A percentile compares a stretch with the other conserved stretches of the same genome.
Conservation (phyloP, 1,140 invertebrate species). For the Kradibia gibbosae region DNA sequence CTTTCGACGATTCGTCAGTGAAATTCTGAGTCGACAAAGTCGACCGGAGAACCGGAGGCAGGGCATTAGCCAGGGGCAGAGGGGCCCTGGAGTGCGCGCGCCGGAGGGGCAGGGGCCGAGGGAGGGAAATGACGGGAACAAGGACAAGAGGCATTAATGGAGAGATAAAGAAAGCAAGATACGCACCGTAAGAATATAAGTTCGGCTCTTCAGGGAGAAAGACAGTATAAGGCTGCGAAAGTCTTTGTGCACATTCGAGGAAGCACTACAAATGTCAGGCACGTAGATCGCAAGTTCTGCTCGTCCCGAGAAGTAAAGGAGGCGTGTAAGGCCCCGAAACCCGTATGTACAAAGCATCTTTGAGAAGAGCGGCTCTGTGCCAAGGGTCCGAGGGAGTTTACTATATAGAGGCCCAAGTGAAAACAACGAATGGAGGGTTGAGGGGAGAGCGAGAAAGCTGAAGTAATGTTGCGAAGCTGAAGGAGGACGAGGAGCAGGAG, state of each 20-base stretch:
- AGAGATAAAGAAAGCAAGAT: constrained; percentile 37
- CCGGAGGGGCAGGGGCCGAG: not conserved
- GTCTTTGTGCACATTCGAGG: constrained; percentile 47
- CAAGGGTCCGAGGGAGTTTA: not conserved
- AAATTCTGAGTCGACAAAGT: not conserved
- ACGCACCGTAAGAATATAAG: constrained; percentile 4
- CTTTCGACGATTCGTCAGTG: constrained; percentile 15
- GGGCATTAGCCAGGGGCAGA: not conserved
- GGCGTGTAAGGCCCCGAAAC: not conserved
- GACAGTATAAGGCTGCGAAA: constrained; percentile 3
- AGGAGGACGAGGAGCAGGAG: too few species aligned
- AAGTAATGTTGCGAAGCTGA: too few species aligned
- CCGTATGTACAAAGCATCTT: constrained; percentile 16
- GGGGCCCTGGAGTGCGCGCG: not conserved
- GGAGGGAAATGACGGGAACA: not conserved
- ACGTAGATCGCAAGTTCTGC: constrained; percentile 43
- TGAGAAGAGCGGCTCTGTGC: constrained; percentile 1
- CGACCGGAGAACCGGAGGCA: not conserved
- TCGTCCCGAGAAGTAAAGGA: constrained; percentile 13
- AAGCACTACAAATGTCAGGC: constrained; percentile 49
- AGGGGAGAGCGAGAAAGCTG: not conserved
- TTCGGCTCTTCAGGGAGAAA: not conserved
- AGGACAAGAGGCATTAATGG: constrained; percentile 13
- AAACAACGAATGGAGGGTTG: not conserved
- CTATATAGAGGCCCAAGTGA: not conserved